phyloP scores from a whole-genome alignment of 2,888 invertebrate species.

The Lumbricus terrestris region DNA sequence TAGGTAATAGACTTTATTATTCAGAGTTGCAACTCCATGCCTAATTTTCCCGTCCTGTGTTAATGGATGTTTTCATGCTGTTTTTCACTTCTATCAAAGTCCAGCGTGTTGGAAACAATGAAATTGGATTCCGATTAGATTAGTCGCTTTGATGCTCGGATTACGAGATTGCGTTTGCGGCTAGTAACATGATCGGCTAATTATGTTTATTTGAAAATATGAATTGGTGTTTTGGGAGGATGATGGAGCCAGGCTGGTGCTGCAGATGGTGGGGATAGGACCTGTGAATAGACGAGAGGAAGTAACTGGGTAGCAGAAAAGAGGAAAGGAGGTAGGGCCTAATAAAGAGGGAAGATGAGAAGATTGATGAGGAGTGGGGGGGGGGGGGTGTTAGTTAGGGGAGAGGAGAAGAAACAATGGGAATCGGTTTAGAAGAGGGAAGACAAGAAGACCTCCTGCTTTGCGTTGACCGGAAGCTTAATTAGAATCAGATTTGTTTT shows the following conservation, averaged over 20 bases:
- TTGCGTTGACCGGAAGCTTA: background rate
- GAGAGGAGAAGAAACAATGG: background rate
- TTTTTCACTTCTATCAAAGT: background rate
- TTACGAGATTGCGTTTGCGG: background rate
- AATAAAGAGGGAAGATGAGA: background rate
- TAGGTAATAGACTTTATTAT: no score
- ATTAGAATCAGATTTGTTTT: background rate
- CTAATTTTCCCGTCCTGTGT: background rate
- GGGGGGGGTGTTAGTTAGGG: background rate
- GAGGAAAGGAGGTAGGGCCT: background rate
- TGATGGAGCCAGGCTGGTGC: background rate
- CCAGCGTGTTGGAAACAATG: background rate
- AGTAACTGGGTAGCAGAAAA: background rate
- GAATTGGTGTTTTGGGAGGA: background rate
- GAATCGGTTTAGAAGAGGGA: background rate
- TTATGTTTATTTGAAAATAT: conserved; percentile 3
- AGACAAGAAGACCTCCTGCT: background rate
- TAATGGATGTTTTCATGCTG: background rate
- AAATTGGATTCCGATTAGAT: background rate
- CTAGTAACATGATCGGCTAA: background rate
- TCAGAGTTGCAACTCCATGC: no score
- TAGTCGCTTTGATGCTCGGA: background rate
- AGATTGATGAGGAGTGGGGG: background rate
- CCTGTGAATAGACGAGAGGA: background rate
- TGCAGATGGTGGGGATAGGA: background rate